Conservation (phyloP, 2,113 vertebrate species). For the Scartelaos histophorus region DNA sequence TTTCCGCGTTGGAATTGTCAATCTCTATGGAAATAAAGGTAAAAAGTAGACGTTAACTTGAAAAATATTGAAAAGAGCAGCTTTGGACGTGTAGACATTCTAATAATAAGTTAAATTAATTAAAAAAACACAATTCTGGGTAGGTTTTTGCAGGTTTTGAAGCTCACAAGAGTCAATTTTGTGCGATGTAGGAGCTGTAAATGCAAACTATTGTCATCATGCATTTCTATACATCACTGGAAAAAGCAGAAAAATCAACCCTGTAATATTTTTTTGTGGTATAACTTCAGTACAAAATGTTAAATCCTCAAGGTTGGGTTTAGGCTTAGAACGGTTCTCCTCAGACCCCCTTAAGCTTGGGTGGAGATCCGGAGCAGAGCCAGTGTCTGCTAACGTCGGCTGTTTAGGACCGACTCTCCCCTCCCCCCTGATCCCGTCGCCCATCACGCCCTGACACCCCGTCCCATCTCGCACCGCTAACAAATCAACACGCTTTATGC, state of each 20-base stretch:
- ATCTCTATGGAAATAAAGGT: too few species aligned
- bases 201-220: neutral
- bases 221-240: neutral
- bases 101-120: too few species aligned
- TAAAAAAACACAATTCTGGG: too few species aligned
- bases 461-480: slow-evolving; percentile 19
- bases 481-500: neutral
- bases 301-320: slow-evolving; percentile 14
- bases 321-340: slow-evolving; percentile 47
- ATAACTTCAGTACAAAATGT: neutral
- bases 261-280: neutral
- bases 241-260: neutral
- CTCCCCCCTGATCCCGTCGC: slow-evolving; percentile 47
- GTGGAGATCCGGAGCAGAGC: slow-evolving; percentile 56
- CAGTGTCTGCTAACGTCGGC: slow-evolving; percentile 62
- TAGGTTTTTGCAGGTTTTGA: too few species aligned
- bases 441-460: slow-evolving; percentile 36
- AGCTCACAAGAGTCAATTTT: too few species aligned
- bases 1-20: too few species aligned
- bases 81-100: too few species aligned
- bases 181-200: neutral
- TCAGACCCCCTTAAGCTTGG: slow-evolving; percentile 52
- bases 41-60: too few species aligned
- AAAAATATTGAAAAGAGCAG: too few species aligned
- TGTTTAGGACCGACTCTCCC: slow-evolving; percentile 46